Base-by-base conservation (phyloP, 2,888 invertebrate genomes). In the Drosophila mettleri region DNA sequence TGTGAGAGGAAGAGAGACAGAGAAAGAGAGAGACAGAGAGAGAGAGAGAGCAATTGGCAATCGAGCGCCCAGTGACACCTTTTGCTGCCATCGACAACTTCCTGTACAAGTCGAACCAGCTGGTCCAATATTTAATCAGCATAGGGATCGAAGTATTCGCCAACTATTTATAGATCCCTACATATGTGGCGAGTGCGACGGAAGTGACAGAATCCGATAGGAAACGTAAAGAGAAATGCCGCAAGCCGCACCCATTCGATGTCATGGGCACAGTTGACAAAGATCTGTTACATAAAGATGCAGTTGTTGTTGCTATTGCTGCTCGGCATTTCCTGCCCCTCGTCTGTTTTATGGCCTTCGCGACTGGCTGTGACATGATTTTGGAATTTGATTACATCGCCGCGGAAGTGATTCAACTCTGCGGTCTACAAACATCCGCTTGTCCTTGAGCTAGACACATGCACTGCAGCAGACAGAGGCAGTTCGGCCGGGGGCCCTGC, bases 381-480 rank as follows among this genome's bases (percentile, higher is more conserved):
- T 77, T 38, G 51, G 67, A 74, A 80, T 79, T 74, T 72, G 45
- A 68, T 73, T 72, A 70, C 75, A 74, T 65, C 54, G 52, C 55
- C 68, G 53, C 80, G 79, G 79, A 80, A 80, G 78, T 78, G 78
- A 74, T 74, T 66, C 63, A 64, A 61, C 78, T 33, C 66, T 74
- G 74, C 70, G 78, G 78, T 79, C 80, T 58, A 77, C 80, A 78
- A 81, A 84, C 86, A 86, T 83, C 83, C 83, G 83, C 86, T 82
- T 86, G 84, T 87, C 84, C 84, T 87, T 84, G 87, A 85, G 74
- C 67, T 72, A 71, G 74, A 62, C 65, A 60, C 52, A 45, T 10
- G 36, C 24, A n/a, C 6, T 8, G 31, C 14, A n/a, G 20, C 48
- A 48, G 46, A 20, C 34, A 24, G n/a, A 20, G 41, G 22, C 39